Evolutionary conservation across 2,113 vertebrate genomes (phyloP).

Genomic region (Platanista minor): DNA sequence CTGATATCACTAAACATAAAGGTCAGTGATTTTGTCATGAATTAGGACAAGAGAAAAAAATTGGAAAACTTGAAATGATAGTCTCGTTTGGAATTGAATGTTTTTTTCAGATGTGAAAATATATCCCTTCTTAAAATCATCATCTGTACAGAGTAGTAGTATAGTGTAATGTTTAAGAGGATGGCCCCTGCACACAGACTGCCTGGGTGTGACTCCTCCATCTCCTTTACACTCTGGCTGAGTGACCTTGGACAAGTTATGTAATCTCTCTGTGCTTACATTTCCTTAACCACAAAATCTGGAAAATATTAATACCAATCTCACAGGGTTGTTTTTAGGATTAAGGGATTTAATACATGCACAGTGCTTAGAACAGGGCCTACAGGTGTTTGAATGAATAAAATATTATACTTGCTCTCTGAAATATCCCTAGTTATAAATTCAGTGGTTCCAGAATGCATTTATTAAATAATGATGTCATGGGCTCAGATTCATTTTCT

Average conservation of each 20-base stretch:
- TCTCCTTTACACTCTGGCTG: neutral
- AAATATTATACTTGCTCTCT: neutral
- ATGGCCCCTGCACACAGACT: neutral
- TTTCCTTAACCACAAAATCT: neutral
- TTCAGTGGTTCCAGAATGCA: neutral
- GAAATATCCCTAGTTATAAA: slow-evolving; percentile 17
- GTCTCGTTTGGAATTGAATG: neutral
- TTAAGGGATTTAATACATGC: neutral
- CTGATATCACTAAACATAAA: slow-evolving; percentile 27
- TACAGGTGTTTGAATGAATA: slow-evolving; percentile 7
- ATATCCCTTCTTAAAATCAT: neutral
- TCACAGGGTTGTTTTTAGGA: neutral
- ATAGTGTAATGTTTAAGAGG: neutral
- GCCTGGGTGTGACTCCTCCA: neutral
- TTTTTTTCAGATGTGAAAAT: neutral
- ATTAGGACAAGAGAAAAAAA: neutral
- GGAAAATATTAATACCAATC: neutral
- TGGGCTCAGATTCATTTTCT: neutral
- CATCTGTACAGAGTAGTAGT: neutral
- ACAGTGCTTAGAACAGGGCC: neutral
- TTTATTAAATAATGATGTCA: neutral
- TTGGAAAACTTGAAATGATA: neutral
- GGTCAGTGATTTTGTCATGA: neutral
- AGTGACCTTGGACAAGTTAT: neutral
- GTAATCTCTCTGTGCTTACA: neutral